A percentile compares a stretch with the other conserved stretches of the same genome.
phyloP scores from a whole-genome alignment of 92 coral and sea anemone genomes.

The Bergia puertoricense region DNA sequence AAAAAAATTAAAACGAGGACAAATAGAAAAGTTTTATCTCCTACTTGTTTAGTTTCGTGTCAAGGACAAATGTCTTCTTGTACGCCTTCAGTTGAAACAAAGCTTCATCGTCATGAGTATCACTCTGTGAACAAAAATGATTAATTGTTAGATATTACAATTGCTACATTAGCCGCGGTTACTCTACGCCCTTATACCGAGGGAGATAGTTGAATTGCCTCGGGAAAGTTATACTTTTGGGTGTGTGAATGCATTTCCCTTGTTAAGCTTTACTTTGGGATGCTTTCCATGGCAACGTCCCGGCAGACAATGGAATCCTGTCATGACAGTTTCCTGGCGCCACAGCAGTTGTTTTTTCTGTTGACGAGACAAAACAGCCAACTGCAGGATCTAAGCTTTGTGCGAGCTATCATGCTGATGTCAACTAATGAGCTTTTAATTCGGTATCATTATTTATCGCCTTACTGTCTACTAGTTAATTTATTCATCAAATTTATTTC shows the following conservation, averaged over 20 bases:
- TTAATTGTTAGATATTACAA: no score
- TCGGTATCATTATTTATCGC: neutral
- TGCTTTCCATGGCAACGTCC: neutral
- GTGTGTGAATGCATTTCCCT: neutral
- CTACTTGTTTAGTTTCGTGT: constrained; percentile 30
- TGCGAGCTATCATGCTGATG: neutral
- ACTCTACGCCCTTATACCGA: neutral
- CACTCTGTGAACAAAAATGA: neutral
- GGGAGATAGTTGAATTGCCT: no score
- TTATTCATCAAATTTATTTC: neutral
- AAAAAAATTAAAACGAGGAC: no score
- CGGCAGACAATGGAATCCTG: neutral
- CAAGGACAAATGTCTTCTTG: constrained; percentile 34
- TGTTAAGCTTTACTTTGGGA: neutral
- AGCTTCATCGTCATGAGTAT: constrained; percentile 4
- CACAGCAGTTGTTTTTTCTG: neutral
- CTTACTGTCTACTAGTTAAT: neutral
- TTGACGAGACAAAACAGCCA: neutral
- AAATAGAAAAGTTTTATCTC: neutral
- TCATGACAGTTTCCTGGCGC: neutral
- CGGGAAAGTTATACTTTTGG: neutral
- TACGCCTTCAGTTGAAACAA: constrained; percentile 16
- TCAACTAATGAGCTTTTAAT: neutral
- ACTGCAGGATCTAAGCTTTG: neutral
- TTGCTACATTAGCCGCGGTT: neutral